These are phyloP conservation scores for Uromys caudimaculatus DNA, from an alignment of 2,797 vertebrate genomes.

Conservation along the genomic window DNA sequence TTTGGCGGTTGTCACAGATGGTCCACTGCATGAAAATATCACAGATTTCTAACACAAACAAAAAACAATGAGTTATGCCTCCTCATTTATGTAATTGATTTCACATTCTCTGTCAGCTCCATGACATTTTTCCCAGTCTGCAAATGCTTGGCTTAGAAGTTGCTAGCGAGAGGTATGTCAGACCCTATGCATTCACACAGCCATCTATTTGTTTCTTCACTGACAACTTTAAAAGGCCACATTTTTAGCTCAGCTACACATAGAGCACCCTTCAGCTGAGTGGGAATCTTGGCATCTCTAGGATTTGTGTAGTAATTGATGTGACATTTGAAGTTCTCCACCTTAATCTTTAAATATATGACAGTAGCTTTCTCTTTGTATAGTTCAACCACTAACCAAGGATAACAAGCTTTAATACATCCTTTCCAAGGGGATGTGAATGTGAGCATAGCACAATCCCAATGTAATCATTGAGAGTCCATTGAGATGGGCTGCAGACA, in stretches of 20 bases:
- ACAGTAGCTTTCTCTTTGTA: not conserved
- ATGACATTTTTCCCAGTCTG: conserved; percentile 8
- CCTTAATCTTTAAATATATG: not conserved
- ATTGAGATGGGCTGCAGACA: not conserved
- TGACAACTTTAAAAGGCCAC: conserved; percentile 7
- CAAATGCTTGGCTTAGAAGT: conserved; percentile 19
- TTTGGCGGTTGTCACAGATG: not conserved
- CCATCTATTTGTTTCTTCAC: not conserved
- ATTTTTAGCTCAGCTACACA: not conserved
- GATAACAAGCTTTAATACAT: not conserved
- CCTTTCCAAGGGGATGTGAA: not conserved
- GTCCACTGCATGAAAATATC: not conserved
- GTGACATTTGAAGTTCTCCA: not conserved
- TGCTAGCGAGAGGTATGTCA: not conserved
- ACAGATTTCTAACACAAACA: not conserved
- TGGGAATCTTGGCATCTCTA: not conserved
- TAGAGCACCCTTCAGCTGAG: not conserved
- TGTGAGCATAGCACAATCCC: not conserved
- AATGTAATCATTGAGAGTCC: not conserved
- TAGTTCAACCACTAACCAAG: not conserved
- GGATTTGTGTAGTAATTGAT: not conserved
- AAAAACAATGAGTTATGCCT: conserved; percentile 14
- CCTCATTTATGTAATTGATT: not conserved
- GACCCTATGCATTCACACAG: not conserved
- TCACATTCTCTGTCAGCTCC: not conserved